Evolutionary conservation across 2,888 invertebrate species (phyloP).

Genomic region (Drosophila pseudotakahashii): DNA sequence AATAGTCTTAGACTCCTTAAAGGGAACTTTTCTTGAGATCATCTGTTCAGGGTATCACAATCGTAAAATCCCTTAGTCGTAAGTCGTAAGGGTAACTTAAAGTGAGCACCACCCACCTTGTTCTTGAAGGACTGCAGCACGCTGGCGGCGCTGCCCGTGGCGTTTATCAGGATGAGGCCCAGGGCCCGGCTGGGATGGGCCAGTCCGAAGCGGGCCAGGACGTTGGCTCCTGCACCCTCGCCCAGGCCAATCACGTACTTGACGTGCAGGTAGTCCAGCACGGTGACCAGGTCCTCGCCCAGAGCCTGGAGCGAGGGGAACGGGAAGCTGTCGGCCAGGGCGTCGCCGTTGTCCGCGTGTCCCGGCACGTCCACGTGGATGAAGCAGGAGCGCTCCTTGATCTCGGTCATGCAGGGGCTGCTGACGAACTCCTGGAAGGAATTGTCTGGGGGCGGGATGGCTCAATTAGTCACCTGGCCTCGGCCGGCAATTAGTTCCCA

Average conservation of each 20-base stretch:
- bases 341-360: conserved; percentile 92
- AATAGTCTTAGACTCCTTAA: too few species aligned
- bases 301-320: conserved; percentile 93
- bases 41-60: too few species aligned
- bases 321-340: conserved; percentile 90
- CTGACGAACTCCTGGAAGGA: conserved; percentile 93
- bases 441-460: conserved; percentile 86
- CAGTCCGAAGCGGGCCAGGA: conserved; percentile 92
- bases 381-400: conserved; percentile 93
- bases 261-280: conserved; percentile 92
- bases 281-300: conserved; percentile 92
- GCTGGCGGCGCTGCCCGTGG: conserved; percentile 93
- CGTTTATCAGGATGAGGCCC: conserved; percentile 93
- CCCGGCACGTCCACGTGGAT: conserved; percentile 95
- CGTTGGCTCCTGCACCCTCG: conserved; percentile 95
- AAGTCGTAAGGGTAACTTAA: too few species aligned
- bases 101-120: conserved; percentile 85
- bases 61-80: too few species aligned
- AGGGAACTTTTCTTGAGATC: too few species aligned
- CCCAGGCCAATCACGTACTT: conserved; percentile 93
- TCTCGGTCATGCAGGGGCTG: conserved; percentile 92
- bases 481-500: conserved; percentile 19
- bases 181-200: conserved; percentile 91
- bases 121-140: conserved; percentile 94
- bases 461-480: conserved; percentile 6